These are phyloP conservation scores for Stegana nigrithorax DNA, from an alignment of 2,888 invertebrate species.

Conservation along the genomic window DNA sequence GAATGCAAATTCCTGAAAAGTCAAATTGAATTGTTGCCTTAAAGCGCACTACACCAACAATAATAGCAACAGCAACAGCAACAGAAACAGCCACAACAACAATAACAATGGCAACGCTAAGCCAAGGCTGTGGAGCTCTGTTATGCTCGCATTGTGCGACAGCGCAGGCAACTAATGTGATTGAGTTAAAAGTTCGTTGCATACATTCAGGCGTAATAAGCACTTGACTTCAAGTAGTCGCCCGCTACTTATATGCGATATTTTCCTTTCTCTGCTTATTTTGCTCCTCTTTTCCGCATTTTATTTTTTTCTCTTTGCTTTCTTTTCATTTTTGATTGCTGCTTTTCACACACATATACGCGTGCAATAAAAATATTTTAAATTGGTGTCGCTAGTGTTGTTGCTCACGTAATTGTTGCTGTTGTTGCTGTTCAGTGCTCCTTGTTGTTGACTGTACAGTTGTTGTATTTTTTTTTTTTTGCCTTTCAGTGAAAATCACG, in stretches of 20 bases:
- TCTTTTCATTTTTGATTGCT: not conserved
- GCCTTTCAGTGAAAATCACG: too few relatives aligned
- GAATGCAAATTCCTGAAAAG: conserved; percentile 21
- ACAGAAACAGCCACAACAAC: conserved; percentile 42
- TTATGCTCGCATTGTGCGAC: too few relatives aligned
- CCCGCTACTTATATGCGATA: not conserved
- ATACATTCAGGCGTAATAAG: conserved; percentile 16
- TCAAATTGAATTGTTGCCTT: conserved; percentile 26
- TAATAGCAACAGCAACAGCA: conserved; percentile 31
- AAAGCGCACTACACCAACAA: conserved; percentile 8
- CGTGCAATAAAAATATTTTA: conserved; percentile 13
- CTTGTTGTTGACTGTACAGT: not conserved
- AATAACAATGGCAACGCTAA: not conserved
- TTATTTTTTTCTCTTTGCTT: not conserved
- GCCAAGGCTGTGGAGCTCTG: too few relatives aligned
- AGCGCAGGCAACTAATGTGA: conserved; percentile 2
- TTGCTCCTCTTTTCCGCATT: not conserved
- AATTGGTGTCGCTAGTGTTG: not conserved
- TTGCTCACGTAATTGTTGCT: not conserved
- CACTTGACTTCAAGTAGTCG: not conserved
- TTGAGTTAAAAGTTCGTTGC: conserved; percentile 19
- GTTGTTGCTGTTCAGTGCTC: not conserved
- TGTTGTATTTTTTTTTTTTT: too few relatives aligned
- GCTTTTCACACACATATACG: not conserved
- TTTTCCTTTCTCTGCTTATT: not conserved